Evolutionary conservation across 2,113 vertebrate genomes (phyloP).

Genomic region (Silurus asotus): DNA sequence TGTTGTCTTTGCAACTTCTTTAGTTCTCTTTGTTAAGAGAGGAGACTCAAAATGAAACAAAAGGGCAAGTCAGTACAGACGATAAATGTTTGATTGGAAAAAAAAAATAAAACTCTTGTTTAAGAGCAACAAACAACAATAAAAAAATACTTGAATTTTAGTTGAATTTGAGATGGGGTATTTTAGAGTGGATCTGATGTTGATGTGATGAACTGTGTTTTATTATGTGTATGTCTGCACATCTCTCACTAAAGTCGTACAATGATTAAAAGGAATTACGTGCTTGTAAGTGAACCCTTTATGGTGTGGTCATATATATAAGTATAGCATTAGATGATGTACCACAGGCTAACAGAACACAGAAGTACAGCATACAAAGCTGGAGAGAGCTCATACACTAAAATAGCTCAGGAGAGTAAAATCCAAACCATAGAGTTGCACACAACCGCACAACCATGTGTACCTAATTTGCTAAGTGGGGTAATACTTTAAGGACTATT

Average conservation of each 20-base stretch:
- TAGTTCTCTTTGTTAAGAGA: neutral
- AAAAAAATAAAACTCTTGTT: neutral
- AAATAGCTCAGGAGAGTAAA: neutral
- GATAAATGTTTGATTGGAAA: neutral
- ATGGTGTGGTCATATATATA: neutral
- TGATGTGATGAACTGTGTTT: neutral
- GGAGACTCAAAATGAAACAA: neutral
- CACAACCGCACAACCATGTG: conserved; percentile 53
- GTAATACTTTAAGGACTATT: conserved; percentile 58
- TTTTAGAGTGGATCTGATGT: neutral
- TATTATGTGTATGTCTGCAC: neutral
- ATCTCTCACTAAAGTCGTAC: neutral
- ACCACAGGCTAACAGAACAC: conserved; percentile 8
- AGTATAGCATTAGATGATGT: conserved; percentile 20
- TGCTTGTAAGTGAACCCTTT: neutral
- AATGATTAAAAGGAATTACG: neutral
- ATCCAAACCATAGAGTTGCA: conserved; percentile 22
- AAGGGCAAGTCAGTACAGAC: neutral
- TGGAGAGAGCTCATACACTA: neutral
- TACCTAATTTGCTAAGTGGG: conserved; percentile 58
- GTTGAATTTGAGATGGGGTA: neutral
- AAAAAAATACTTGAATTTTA: neutral
- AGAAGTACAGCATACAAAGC: conserved; percentile 8
- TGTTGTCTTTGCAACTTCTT: too few species aligned
- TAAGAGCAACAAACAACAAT: neutral